phyloP scores from a whole-genome alignment of 2,113 vertebrate species.

The Dascyllus trimaculatus region DNA sequence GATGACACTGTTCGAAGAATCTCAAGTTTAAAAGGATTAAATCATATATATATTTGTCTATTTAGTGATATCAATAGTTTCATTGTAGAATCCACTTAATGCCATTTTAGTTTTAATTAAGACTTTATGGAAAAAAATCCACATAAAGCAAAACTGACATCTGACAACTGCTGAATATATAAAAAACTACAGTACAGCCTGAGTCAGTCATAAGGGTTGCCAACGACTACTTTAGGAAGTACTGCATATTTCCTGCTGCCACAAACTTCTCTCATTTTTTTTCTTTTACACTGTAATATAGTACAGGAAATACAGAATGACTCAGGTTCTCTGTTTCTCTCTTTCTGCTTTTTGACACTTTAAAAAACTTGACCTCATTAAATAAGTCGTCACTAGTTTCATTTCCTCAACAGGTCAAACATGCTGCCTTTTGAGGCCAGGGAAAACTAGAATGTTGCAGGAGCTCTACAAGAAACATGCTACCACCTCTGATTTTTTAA shows the following conservation, averaged over 20 bases:
- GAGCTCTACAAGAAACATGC: too few relatives aligned
- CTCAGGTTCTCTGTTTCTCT: background rate
- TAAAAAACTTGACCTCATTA: constrained; percentile 22
- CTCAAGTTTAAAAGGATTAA: too few relatives aligned
- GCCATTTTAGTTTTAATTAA: too few relatives aligned
- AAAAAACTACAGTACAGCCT: background rate
- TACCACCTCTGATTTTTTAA: too few relatives aligned
- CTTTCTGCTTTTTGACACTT: constrained; percentile 3
- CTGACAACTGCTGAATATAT: background rate
- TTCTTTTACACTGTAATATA: background rate
- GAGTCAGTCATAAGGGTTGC: background rate
- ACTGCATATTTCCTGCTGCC: background rate
- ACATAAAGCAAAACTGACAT: background rate
- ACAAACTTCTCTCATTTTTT: constrained; percentile 26
- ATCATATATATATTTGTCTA: too few relatives aligned
- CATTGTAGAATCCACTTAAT: too few relatives aligned
- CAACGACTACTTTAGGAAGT: background rate
- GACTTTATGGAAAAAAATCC: too few relatives aligned
- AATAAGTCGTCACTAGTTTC: background rate
- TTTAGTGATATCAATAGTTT: too few relatives aligned
- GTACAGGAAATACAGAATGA: constrained; percentile 26
- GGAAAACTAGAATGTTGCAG: too few relatives aligned
- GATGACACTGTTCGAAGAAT: background rate
- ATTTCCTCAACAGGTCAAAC: background rate
- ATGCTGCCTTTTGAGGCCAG: background rate